phyloP scores from a whole-genome alignment of 2,888 invertebrate genomes.

The Andrena dorsata region DNA sequence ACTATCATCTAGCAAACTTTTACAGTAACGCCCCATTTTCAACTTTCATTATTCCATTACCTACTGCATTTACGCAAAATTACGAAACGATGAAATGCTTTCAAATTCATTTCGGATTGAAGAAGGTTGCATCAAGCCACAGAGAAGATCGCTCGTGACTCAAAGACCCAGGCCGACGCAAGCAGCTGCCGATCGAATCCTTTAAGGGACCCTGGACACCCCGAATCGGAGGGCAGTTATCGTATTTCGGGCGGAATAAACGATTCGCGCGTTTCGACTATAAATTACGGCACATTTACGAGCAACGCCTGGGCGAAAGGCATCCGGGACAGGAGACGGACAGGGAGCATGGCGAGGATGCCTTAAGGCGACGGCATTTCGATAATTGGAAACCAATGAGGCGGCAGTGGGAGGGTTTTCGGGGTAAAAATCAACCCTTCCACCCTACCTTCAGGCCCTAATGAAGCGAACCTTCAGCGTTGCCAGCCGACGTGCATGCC shows the following conservation, averaged over 20 bases:
- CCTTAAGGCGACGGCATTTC: slow-evolving; percentile 76
- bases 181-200: background rate
- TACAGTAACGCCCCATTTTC: too few relatives aligned
- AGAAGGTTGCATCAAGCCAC: background rate
- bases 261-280: slow-evolving; percentile 53
- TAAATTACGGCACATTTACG: slow-evolving; percentile 64
- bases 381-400: slow-evolving; percentile 81
- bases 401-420: slow-evolving; percentile 75
- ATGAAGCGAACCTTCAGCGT: slow-evolving; percentile 80
- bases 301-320: slow-evolving; percentile 37
- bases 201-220: slow-evolving; percentile 15
- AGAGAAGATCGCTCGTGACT: background rate
- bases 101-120: background rate
- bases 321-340: slow-evolving; percentile 45
- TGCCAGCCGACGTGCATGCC: slow-evolving; percentile 80
- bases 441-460: slow-evolving; percentile 73
- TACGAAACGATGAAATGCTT: too few relatives aligned
- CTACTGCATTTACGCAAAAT: background rate
- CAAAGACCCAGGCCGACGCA: background rate
- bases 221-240: background rate
- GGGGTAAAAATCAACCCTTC: slow-evolving; percentile 80
- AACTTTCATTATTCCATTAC: background rate
- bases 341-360: slow-evolving; percentile 62
- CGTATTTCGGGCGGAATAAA: slow-evolving; percentile 32
- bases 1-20: too few relatives aligned